These are phyloP conservation scores for Drosophila prostipennis DNA, from an alignment of 2,888 invertebrate species.

Conservation along the genomic window DNA sequence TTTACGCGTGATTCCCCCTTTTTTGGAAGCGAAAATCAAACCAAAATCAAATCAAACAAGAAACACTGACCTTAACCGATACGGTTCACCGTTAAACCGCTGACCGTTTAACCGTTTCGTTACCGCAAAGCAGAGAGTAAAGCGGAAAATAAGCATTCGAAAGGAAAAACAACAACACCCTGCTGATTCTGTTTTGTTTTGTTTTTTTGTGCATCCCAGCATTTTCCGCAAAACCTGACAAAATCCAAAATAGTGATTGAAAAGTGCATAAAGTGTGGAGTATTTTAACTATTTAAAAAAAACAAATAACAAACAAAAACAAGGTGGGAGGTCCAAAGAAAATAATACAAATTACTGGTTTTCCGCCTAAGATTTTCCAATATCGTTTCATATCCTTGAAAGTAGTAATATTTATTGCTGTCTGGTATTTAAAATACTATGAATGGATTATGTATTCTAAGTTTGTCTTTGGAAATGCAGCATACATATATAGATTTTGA, in stretches of 20 bases:
- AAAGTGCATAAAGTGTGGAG: constrained; percentile 6
- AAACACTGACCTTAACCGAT: constrained; percentile 7
- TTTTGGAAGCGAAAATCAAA: background rate
- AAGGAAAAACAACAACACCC: constrained; percentile 1
- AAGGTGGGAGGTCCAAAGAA: constrained; percentile 4
- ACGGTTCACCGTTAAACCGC: background rate
- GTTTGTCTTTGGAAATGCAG: too few species aligned
- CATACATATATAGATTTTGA: too few species aligned
- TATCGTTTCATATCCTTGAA: background rate
- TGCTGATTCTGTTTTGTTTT: constrained; percentile 14
- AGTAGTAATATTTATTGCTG: background rate
- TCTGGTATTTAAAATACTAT: background rate
- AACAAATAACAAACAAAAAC: background rate
- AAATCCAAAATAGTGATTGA: background rate
- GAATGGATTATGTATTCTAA: too few species aligned
- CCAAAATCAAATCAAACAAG: background rate
- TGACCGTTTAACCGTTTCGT: constrained; percentile 8
- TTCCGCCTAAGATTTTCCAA: background rate
- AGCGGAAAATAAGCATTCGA: background rate
- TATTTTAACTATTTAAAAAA: background rate
- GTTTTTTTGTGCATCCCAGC: constrained; percentile 14
- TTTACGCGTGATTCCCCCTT: constrained; percentile 23
- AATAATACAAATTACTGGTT: background rate
- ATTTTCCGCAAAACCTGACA: constrained; percentile 8
- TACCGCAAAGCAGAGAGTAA: background rate